Base-by-base conservation (phyloP, 2,113 vertebrate species). In the Chamaea fasciata region DNA sequence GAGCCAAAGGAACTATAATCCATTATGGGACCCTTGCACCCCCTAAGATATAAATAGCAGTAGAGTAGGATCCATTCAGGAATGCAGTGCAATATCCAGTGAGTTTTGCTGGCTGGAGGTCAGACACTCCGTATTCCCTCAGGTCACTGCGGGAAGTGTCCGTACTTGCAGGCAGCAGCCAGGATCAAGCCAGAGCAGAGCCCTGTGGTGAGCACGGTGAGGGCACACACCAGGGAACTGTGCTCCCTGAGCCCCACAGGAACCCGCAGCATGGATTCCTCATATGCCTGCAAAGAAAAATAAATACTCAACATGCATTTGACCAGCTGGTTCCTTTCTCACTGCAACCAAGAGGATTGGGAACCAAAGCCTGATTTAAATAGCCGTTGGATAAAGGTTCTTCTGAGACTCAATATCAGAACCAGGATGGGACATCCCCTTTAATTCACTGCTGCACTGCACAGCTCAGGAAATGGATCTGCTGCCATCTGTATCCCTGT, bases 211-310 rank as follows among this genome's bases (percentile, higher is more conserved):
- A 99, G 96, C 79, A 99, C 96, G 47, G 99, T 99, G 87, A 97
- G 91, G 5, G 85, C 96, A 56, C 98, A 99, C 33, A 99, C 98
- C 10, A 97, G 85, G 27, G 53, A 39, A 68, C 74, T 87, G 24
- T 98, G 96, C 21, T 98, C 95, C 52, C 95, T 98, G 39, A 98
- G 98, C 22, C 99, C 99, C 53, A 99, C 98, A 37, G 99, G 99
- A 81, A 99, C 70, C 60, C 97, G 97, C 24, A 99, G 87, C 64
- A 84, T 81, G 31, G 37, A 10, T 15, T 95, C 96, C 52, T 97
- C 92, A 7, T 15, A 60, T 14, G 89, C 95, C 99, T 99, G 64
- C 30, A 76, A 74, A 84, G 47, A 88, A 60, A 93, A 95, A 95
- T 4, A 86, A 35, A 75, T 4, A 3, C 3, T 37, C 59, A 64